phyloP scores from a whole-genome alignment of 1,140 invertebrate genomes.

The Leptinotarsa undecemlineata region DNA sequence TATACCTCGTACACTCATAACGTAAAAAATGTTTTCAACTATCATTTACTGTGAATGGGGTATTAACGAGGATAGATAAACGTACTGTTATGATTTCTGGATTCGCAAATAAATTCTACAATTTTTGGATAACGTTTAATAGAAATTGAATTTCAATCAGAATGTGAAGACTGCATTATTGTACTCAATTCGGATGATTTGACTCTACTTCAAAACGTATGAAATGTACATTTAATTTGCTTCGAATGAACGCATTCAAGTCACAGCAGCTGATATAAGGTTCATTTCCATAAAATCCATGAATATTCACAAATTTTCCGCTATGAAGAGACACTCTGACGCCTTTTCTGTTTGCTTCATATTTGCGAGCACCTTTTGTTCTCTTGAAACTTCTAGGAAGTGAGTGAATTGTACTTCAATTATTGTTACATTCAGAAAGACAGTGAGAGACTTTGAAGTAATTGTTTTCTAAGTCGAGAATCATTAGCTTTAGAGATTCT shows the following conservation, averaged over 20 bases:
- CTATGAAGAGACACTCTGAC: background rate
- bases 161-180: too few species aligned
- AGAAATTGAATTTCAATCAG: too few species aligned
- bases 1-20: too few species aligned
- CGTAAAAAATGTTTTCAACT: too few species aligned
- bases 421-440: background rate
- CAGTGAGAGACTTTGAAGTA: slow-evolving; percentile 3
- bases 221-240: background rate
- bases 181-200: too few species aligned
- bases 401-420: slow-evolving; percentile 3
- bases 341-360: slow-evolving; percentile 13
- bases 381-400: slow-evolving; percentile 17
- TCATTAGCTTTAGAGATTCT: background rate
- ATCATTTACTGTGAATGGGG: too few species aligned
- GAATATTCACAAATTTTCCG: slow-evolving; percentile 21
- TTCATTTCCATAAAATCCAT: background rate
- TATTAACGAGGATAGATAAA: too few species aligned
- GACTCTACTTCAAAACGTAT: too few species aligned
- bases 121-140: too few species aligned
- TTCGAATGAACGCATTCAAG: background rate
- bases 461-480: slow-evolving; percentile 12
- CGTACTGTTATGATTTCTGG: too few species aligned
- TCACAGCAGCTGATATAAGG: background rate
- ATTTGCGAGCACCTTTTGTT: slow-evolving; percentile 13
- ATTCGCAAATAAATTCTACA: too few species aligned